A percentile compares a stretch with the other conserved stretches of the same genome.
These are phyloP conservation scores for Paramuricea clavata DNA, from an alignment of 92 coral and sea anemone genomes.

Conservation along the genomic window DNA sequence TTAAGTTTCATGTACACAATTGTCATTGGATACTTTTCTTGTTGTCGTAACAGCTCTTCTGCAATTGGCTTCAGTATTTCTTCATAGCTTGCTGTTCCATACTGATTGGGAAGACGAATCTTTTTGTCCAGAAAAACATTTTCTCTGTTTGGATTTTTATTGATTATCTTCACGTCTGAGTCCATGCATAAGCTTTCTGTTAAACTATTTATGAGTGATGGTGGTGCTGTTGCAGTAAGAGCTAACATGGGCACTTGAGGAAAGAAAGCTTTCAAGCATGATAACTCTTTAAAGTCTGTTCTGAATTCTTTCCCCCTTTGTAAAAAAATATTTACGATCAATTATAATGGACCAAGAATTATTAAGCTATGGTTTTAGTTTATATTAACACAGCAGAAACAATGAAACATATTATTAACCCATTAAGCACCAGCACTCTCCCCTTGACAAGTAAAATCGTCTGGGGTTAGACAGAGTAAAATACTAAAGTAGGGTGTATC, in stretches of 20 bases:
- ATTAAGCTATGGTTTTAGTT: too few species aligned
- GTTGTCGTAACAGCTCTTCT: conserved; percentile 27
- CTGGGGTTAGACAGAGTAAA: too few species aligned
- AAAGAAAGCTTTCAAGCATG: conserved; percentile 65
- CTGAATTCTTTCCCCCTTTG: conserved; percentile 75
- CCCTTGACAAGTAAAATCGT: too few species aligned
- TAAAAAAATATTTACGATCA: background rate
- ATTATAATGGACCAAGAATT: too few species aligned
- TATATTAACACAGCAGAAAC: too few species aligned
- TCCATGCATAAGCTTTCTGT: conserved; percentile 49
- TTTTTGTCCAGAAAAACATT: conserved; percentile 42
- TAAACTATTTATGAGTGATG: conserved; percentile 43
- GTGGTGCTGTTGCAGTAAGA: conserved; percentile 80
- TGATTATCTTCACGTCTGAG: conserved; percentile 42
- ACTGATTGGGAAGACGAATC: conserved; percentile 32
- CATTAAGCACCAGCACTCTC: too few species aligned
- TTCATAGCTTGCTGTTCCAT: conserved; percentile 49
- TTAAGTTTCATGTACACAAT: conserved; percentile 54
- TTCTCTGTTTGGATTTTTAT: conserved; percentile 58
- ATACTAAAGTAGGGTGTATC: too few species aligned
- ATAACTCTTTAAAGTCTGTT: conserved; percentile 64
- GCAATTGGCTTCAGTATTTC: conserved; percentile 55
- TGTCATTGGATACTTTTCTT: conserved; percentile 58
- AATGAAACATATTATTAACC: too few species aligned
- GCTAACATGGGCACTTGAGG: conserved; percentile 65